Evolutionary conservation across 1,140 invertebrate genomes (phyloP), one percentile per base, ranked within the genome.

Genomic region (Pectinophora gossypiella): DNA sequence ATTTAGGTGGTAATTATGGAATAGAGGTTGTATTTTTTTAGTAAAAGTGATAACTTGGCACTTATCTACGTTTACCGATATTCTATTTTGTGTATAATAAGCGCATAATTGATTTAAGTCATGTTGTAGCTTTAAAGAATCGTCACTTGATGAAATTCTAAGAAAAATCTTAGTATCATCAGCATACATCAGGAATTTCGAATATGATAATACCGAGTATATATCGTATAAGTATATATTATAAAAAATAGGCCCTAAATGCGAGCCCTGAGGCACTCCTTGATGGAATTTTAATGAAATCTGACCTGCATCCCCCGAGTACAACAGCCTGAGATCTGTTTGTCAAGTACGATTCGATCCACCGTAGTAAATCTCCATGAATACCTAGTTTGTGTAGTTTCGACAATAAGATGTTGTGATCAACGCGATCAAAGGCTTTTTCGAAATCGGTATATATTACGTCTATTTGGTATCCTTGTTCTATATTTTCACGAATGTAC

Each of bases 341-440:
- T 5, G 1, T 22, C 2, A 64, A 46, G 23, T 64, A 64, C 2
- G 59, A 61, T 20, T 56, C 42, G 6, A 61, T 35, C 58, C 58
- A 61, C n/a, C 54, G 50, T 6, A 60, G 52, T n/a, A 64, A 22
- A 19, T 56, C 48, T 6, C 61, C 57, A 51, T 64, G 61, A 16
- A 59, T 55, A 16, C 64, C 60, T 20, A 19, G 12, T 10, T 32
- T 53, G 38, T 23, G 57, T 1, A 63, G 44, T 27, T 64, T 67
- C n/a, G 35, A 19, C 15, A 64, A 22, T 2, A 64, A 21, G 3
- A 38, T 23, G 27, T 13, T 16, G 36, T 67, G 68, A 57, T 45
- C 48, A 46, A 76, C 59, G 43, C 53, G 62, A 32, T 81, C 68
- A 51, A 81, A 76, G 2, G 65, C 68, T 38, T 77, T 77, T 0